Base-by-base conservation (phyloP, 23 tunicate species). In the Botrylloides violaceus region DNA sequence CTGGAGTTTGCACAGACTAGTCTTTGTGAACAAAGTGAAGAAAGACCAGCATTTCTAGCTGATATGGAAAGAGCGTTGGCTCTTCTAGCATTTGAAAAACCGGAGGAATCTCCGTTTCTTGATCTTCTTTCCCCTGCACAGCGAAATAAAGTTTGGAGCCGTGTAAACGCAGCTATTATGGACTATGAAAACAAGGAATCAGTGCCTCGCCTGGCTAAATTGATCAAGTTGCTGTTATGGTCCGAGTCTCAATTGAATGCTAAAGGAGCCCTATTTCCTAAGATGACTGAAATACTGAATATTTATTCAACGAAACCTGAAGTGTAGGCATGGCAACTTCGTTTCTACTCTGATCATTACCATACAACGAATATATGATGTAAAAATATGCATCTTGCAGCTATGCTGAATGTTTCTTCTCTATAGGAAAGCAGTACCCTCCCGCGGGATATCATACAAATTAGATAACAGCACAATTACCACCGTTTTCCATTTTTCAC, bases 101-200 rank as follows among this genome's bases (percentile, higher is more conserved):
- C 95, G n/a, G 88, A 86, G 36, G 84, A 86, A 19, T 85, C 88
- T 3, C 98, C 98, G 18, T 93, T 93, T 75, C 29, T 74, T 2
- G 98, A 93, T 58, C 84, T 93, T 1, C 81, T 93, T n/a, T 71
- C 20, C 33, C 76, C 81, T 21, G 71, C 88, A 1, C 93, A 84
- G 47, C 72, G 95, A 37, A 84, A 80, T 35, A 86, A 87, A 90
- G 98, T 92, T 3, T 90, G 97, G 97, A 90, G 97, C 32, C 79
- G 78, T 12, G 97, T 90, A 7, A 90, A 90, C 43, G 70, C 81
- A 3, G 83, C 81, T 30, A 76, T 90, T 22, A 83, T 83, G 79
- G 85, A 83, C 9, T 43, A 66, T 39, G 86, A 90, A 78, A 90
- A 86, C 85, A 76, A 78, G 32, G 61, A 56, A 30, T 36, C 85